These are phyloP conservation scores for Myotis lucifugus DNA, from an alignment of 2,113 vertebrate genomes.

Conservation along the genomic window DNA sequence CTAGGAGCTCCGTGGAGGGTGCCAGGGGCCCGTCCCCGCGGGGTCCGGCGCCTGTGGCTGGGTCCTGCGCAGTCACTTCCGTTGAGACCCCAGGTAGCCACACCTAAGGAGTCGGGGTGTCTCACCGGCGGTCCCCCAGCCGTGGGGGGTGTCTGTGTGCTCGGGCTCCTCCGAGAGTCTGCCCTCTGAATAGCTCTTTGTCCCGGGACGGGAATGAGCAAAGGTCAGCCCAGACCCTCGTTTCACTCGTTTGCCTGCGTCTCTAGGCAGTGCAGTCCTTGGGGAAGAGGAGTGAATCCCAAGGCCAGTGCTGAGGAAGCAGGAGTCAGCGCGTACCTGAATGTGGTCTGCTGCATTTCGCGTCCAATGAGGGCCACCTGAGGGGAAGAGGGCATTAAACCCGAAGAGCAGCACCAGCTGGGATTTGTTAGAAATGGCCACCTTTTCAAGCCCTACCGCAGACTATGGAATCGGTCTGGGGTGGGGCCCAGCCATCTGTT, in stretches of 20 bases:
- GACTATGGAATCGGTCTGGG: neutral
- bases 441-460: neutral
- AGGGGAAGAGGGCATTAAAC: neutral
- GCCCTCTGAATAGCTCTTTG: neutral
- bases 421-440: neutral
- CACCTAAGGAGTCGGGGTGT: neutral
- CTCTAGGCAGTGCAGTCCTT: neutral
- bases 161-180: neutral
- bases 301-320: neutral
- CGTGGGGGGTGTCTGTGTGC: neutral
- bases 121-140: neutral
- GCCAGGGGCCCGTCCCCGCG: neutral
- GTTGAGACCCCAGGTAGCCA: neutral
- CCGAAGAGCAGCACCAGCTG: neutral
- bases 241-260: neutral
- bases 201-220: neutral
- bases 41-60: neutral
- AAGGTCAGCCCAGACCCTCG: neutral
- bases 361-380: neutral
- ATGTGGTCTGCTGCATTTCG: neutral
- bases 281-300: neutral
- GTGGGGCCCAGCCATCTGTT: neutral
- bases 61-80: neutral
- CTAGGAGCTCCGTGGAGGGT: neutral
- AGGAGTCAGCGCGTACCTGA: neutral